These are phyloP conservation scores for Clarias fuscus DNA, from an alignment of 2,797 vertebrate genomes.

Conservation along the genomic window DNA sequence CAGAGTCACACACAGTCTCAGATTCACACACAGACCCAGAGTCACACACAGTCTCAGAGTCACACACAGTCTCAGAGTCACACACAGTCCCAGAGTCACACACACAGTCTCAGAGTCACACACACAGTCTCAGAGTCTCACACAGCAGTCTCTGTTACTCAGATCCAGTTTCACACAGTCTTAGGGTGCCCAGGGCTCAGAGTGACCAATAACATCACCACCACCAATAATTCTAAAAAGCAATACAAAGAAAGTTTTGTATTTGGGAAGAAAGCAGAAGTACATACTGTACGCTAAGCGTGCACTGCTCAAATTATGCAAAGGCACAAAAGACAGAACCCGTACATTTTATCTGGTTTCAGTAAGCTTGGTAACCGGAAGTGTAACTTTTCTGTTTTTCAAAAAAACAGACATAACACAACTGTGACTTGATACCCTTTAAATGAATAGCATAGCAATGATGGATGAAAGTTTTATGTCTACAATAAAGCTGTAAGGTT, in stretches of 20 bases:
- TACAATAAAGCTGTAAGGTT: neutral
- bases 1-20: neutral
- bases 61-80: too few relatives aligned
- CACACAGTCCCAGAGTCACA: too few relatives aligned
- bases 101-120: neutral
- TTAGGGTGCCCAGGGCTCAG: neutral
- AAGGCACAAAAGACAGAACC: neutral
- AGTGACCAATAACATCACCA: neutral
- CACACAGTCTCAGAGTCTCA: too few relatives aligned
- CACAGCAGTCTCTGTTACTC: too few relatives aligned
- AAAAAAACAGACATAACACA: neutral
- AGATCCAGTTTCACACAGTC: too few relatives aligned
- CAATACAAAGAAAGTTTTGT: neutral
- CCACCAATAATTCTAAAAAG: neutral
- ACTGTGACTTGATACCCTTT: neutral
- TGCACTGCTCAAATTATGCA: neutral
- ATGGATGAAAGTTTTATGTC: neutral
- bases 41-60: neutral
- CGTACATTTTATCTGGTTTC: neutral
- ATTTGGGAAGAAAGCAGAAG: neutral
- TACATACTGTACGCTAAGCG: neutral
- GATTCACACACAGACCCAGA: too few relatives aligned
- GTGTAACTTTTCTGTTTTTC: conserved; percentile 2
- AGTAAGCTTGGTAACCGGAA: neutral
- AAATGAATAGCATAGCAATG: neutral